Evolutionary conservation across 2,888 invertebrate genomes (phyloP), one percentile per base, ranked within the genome.

Genomic region (Aspidiotus rigidus): DNA sequence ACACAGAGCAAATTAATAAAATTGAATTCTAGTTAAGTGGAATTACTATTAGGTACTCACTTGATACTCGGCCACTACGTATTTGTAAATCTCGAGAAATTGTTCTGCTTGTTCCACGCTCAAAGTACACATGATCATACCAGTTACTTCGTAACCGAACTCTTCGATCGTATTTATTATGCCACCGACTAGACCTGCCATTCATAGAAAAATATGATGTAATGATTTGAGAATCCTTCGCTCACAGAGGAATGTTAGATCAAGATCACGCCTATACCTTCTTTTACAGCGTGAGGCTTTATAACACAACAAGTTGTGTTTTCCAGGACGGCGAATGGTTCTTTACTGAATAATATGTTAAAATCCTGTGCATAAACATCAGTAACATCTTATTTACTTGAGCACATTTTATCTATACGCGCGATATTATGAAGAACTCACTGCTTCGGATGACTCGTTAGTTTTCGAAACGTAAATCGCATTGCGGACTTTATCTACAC

Each of bases 81-180:
- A 93, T 77, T 91, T 91, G 78, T 96, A 96, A 6, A 95, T 88
- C 80, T 95, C 94, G 76, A 89, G 86, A 79, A 95, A 95, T 77
- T 95, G 93, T 74, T 91, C 90, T 7, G 92, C 91, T 77, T 93
- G 90, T 0, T 86, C 83, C 72, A 86, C 85, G 74, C 89, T 90
- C 74, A 96, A 81, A 71, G 86, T 81, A 74, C 88, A 84, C 84
- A 90, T 87, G 77, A 89, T 86, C 72, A 94, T 80, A 0, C 90
- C 92, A 0, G 88, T 86, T 57, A 96, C 84, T 60, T 83, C 81
- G 75, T 89, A 95, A 1, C 88, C 87, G 69, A 85, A 84, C n/a
- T 86, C 85, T 71, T 84, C 83, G 62, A 95, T 91, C 42, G 83
- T 83, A 67, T 83, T 81, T 17, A 94, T 79, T 2, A 93, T 88